Evolutionary conservation across 1,140 invertebrate species (phyloP).

Genomic region (Probaryconus sp.): DNA sequence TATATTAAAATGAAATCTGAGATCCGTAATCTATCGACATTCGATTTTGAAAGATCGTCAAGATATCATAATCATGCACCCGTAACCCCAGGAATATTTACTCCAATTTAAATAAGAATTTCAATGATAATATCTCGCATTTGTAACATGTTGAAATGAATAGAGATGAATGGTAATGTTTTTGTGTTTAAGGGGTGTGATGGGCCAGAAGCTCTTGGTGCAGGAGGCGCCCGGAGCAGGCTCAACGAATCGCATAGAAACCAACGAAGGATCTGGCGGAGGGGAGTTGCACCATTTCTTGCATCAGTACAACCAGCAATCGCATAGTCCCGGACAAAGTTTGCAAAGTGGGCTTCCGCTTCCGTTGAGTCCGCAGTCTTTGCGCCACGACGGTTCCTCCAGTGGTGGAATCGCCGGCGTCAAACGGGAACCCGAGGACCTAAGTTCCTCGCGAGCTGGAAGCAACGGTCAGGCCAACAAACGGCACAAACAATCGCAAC

Average conservation of each 20-base stretch:
- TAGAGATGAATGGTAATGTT: slow-evolving; percentile 37
- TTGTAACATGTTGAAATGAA: slow-evolving; percentile 35
- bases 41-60: too few species aligned
- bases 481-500: slow-evolving; percentile 75
- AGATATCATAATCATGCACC: slow-evolving; percentile 1
- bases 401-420: slow-evolving; percentile 77
- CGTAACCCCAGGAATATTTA: neutral
- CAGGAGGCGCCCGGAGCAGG: slow-evolving; percentile 72
- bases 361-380: slow-evolving; percentile 75
- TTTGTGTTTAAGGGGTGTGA: slow-evolving; percentile 73
- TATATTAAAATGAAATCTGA: too few species aligned
- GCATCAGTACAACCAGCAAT: slow-evolving; percentile 82
- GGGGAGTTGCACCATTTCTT: slow-evolving; percentile 80
- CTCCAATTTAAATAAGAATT: slow-evolving; percentile 5
- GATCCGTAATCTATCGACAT: too few species aligned
- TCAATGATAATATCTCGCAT: neutral
- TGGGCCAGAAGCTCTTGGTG: slow-evolving; percentile 76
- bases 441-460: slow-evolving; percentile 79
- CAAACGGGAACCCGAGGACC: slow-evolving; percentile 84
- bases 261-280: slow-evolving; percentile 78
- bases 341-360: slow-evolving; percentile 74
- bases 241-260: slow-evolving; percentile 80
- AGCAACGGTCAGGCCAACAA: slow-evolving; percentile 78
- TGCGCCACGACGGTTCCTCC: slow-evolving; percentile 72
- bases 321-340: slow-evolving; percentile 77